Percentiles rank a stretch among this genome's conserved stretches.
These are phyloP conservation scores for Drosophila albomicans DNA, from an alignment of 1,140 invertebrate genomes.

Conservation along the genomic window DNA sequence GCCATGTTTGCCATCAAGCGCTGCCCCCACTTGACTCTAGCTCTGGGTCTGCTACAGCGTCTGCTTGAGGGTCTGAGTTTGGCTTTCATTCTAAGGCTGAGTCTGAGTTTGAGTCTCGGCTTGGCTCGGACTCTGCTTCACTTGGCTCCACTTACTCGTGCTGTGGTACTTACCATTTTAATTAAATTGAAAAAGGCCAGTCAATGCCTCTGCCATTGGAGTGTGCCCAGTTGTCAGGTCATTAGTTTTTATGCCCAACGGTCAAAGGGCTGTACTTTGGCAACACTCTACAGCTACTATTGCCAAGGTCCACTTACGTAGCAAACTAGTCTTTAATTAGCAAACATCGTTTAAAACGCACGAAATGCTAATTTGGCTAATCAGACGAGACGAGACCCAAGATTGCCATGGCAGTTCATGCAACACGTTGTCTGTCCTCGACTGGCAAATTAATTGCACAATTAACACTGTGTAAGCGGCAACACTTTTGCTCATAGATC, in stretches of 20 bases:
- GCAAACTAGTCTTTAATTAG: conserved; percentile 30
- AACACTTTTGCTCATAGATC: conserved; percentile 12
- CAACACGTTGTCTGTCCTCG: background rate
- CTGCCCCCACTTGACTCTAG: conserved; percentile 8
- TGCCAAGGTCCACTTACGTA: background rate
- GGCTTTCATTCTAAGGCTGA: too few species aligned
- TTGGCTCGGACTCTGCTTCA: background rate
- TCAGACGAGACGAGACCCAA: conserved; percentile 10
- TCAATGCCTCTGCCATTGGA: conserved; percentile 14
- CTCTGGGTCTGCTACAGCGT: background rate
- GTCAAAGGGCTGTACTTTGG: conserved; percentile 21
- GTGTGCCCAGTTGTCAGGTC: conserved; percentile 38
- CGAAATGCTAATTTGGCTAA: conserved; percentile 46
- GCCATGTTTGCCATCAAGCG: conserved; percentile 16
- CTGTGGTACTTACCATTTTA: conserved; percentile 40
- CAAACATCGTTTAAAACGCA: conserved; percentile 38
- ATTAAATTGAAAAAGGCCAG: conserved; percentile 43
- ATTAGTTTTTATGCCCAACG: conserved; percentile 59
- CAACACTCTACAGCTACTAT: background rate
- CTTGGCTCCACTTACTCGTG: conserved; percentile 3
- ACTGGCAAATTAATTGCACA: conserved; percentile 46
- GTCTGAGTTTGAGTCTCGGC: too few species aligned
- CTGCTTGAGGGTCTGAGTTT: too few species aligned
- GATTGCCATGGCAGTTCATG: background rate
- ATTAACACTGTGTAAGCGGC: conserved; percentile 33